A percentile compares a stretch with the other conserved stretches of the same genome.
Conservation (phyloP, 2,797 vertebrate species). For the Lutjanus argentimaculatus region DNA sequence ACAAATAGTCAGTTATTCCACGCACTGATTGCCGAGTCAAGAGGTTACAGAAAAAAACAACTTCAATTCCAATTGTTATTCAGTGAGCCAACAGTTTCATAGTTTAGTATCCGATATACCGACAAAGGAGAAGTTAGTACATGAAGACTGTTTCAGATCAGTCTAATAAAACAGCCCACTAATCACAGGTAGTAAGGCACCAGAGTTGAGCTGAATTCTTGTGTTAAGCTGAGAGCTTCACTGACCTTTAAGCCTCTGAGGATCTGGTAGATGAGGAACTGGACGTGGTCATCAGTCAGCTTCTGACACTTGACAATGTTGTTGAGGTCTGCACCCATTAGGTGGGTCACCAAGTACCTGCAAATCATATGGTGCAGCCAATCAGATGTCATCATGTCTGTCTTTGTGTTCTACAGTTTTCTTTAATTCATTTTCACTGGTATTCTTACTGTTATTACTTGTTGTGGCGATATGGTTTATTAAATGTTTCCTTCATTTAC, state of each 20-base stretch:
- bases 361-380: constrained; percentile 45
- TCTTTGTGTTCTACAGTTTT: not conserved
- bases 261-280: constrained; percentile 99
- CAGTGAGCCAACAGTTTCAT: not conserved
- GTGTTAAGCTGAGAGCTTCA: not conserved
- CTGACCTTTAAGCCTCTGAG: constrained; percentile 96
- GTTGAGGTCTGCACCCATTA: constrained; percentile 99
- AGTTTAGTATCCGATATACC: not conserved
- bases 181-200: not conserved
- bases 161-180: not conserved
- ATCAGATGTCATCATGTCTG: constrained; percentile 13
- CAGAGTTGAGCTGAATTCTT: not conserved
- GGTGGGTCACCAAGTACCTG: constrained; percentile 98
- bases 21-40: too few species aligned
- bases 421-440: not conserved
- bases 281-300: constrained; percentile 98
- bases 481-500: not conserved
- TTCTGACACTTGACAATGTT: constrained; percentile 99
- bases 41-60: not conserved
- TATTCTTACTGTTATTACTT: not conserved
- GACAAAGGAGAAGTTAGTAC: not conserved
- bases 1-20: too few species aligned
- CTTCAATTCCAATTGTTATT: not conserved
- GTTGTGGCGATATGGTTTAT: not conserved
- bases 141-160: not conserved